A percentile compares a stretch with the other conserved stretches of the same genome.
Evolutionary conservation across 2,797 vertebrate genomes (phyloP).

Genomic region (Sebastolobus alascanus): DNA sequence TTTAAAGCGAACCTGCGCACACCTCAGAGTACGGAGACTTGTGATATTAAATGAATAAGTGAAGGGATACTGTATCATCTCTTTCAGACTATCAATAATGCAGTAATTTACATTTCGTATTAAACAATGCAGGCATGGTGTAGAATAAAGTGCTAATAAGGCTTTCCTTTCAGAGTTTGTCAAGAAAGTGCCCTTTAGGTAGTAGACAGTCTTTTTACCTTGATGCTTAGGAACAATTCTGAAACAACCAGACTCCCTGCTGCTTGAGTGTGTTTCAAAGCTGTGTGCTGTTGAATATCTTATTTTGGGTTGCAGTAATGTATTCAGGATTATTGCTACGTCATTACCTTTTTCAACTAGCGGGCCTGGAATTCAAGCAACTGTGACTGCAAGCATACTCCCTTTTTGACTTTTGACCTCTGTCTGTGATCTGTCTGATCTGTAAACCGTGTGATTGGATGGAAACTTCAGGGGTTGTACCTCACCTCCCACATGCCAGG

Average conservation of each 20-base stretch:
- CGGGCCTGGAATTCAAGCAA: background rate
- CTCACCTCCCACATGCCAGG: background rate
- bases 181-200: slow-evolving; percentile 14
- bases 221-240: slow-evolving; percentile 1
- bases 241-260: slow-evolving; percentile 12
- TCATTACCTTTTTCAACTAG: background rate
- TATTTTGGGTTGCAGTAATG: slow-evolving; percentile 4
- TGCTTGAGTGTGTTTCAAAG: slow-evolving; percentile 20
- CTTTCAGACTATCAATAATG: slow-evolving; percentile 49
- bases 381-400: background rate
- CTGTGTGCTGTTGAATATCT: slow-evolving; percentile 15
- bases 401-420: background rate
- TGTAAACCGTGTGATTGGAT: background rate
- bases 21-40: slow-evolving; percentile 38
- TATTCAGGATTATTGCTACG: slow-evolving; percentile 1
- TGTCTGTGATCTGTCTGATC: background rate
- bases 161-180: slow-evolving; percentile 4
- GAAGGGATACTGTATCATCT: slow-evolving; percentile 38
- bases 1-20: slow-evolving; percentile 60
- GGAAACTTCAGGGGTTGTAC: background rate
- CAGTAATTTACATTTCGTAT: slow-evolving; percentile 37
- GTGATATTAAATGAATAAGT: slow-evolving; percentile 49
- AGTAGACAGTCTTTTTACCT: background rate
- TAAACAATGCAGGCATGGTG: slow-evolving; percentile 4
- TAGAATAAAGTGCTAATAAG: background rate